Evolutionary conservation across 2,797 vertebrate species (phyloP).

Genomic region (Danio aesculapii): DNA sequence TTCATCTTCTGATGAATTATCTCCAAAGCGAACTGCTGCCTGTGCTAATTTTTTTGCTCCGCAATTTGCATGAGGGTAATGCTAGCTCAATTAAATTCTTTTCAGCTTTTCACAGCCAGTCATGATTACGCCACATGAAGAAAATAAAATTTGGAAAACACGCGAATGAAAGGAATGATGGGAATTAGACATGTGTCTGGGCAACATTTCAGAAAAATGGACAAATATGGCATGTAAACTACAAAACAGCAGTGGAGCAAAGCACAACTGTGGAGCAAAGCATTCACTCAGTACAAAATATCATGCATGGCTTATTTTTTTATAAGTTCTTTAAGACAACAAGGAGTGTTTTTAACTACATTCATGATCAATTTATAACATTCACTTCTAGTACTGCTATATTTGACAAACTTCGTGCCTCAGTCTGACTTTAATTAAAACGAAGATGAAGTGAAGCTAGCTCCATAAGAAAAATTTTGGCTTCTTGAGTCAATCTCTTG

Average conservation of each 20-base stretch:
- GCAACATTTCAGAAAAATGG: slow-evolving; percentile 19
- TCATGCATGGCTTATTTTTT: not conserved
- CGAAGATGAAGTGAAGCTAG: too few species aligned
- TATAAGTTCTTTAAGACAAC: too few species aligned
- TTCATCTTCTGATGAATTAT: slow-evolving; percentile 66
- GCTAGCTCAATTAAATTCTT: slow-evolving; percentile 59
- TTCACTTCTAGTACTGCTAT: not conserved
- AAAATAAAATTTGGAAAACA: slow-evolving; percentile 35
- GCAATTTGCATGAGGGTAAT: slow-evolving; percentile 55
- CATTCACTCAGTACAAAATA: not conserved
- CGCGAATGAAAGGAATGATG: slow-evolving; percentile 15
- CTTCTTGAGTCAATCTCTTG: too few species aligned
- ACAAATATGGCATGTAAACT: not conserved
- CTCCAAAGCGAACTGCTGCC: slow-evolving; percentile 58
- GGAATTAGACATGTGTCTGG: slow-evolving; percentile 1
- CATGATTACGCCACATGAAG: slow-evolving; percentile 34
- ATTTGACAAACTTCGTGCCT: too few species aligned
- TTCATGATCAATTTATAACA: not conserved
- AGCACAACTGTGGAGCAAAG: not conserved
- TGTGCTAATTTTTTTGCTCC: slow-evolving; percentile 51
- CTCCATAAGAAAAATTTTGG: too few species aligned
- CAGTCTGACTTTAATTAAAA: too few species aligned
- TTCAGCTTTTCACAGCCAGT: slow-evolving; percentile 20
- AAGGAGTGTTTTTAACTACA: not conserved
- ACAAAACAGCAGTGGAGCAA: not conserved